Conservation (phyloP, 2,797 vertebrate genomes). For the Gymnothorax javanicus region DNA sequence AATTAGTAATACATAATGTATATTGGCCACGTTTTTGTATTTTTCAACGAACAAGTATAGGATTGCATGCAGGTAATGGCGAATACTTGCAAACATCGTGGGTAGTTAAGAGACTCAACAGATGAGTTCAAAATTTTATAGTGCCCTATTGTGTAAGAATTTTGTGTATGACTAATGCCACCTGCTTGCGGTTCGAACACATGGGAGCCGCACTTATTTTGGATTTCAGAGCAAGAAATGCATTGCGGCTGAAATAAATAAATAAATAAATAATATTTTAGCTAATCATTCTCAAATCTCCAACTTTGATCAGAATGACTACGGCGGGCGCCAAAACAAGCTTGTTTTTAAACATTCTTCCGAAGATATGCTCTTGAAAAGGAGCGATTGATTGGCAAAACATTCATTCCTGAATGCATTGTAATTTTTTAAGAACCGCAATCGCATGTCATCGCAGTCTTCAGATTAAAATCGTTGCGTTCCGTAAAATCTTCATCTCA, state of each 20-base stretch:
- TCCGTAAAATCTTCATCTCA: not conserved
- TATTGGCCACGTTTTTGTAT: too few species aligned
- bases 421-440: slow-evolving; percentile 11
- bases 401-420: not conserved
- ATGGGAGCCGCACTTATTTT: slow-evolving; percentile 30
- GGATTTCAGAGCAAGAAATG: slow-evolving; percentile 22
- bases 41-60: too few species aligned
- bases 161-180: slow-evolving; percentile 63
- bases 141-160: slow-evolving; percentile 56
- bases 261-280: not conserved
- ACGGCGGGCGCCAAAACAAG: slow-evolving; percentile 52
- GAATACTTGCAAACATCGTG: not conserved
- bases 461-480: not conserved
- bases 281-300: slow-evolving; percentile 18
- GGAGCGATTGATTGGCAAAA: slow-evolving; percentile 2
- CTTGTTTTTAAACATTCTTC: slow-evolving; percentile 29
- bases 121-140: slow-evolving; percentile 61
- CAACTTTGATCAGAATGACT: slow-evolving; percentile 41
- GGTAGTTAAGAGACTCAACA: slow-evolving; percentile 67
- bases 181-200: slow-evolving; percentile 56
- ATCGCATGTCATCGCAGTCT: not conserved
- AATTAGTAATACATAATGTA: too few species aligned
- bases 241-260: not conserved
- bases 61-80: too few species aligned
- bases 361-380: slow-evolving; percentile 4